phyloP scores from a whole-genome alignment of 2,797 vertebrate genomes.

The Dicrostonyx torquatus region DNA sequence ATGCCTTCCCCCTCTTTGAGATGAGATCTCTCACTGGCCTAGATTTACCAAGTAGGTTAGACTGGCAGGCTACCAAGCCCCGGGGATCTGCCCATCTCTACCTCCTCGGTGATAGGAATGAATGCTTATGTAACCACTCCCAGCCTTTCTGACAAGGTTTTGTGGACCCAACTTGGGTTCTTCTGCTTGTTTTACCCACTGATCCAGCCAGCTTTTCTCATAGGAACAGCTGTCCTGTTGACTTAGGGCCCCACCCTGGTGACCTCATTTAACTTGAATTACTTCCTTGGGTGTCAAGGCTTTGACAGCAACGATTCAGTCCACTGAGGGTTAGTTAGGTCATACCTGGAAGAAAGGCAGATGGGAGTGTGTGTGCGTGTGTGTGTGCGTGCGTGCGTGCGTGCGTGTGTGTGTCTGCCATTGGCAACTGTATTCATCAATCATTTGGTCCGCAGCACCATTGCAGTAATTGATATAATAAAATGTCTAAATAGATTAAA shows the following conservation, averaged over 20 bases:
- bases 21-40: not conserved
- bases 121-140: not conserved
- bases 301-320: not conserved
- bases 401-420: not conserved
- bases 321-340: not conserved
- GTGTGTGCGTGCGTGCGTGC: not conserved
- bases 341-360: not conserved
- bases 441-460: not conserved
- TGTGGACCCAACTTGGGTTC: no score
- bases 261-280: slow-evolving; percentile 10
- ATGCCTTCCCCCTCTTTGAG: not conserved
- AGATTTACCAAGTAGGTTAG: not conserved
- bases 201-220: not conserved
- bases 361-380: not conserved
- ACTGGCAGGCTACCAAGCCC: not conserved
- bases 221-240: not conserved
- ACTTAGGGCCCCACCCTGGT: not conserved
- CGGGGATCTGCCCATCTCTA: not conserved
- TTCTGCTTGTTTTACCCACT: not conserved
- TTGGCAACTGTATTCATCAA: not conserved
- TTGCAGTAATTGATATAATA: not conserved
- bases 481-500: slow-evolving; percentile 13
- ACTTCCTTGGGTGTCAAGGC: not conserved
- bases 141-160: not conserved
- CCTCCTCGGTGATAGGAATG: not conserved